These are phyloP conservation scores for Rhinoraja longicauda DNA, from an alignment of 2,797 vertebrate species.

Conservation along the genomic window DNA sequence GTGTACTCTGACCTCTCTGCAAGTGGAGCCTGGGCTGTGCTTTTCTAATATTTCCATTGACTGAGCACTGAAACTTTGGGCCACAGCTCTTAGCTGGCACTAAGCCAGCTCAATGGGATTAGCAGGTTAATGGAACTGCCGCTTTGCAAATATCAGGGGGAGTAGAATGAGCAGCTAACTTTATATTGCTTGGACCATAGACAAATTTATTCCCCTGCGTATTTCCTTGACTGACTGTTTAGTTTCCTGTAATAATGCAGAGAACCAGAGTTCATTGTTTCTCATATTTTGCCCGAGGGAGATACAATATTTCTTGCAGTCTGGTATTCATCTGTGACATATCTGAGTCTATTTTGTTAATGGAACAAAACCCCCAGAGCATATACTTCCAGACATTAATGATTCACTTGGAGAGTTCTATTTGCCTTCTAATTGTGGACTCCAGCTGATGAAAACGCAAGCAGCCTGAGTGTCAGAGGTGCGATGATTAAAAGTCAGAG, in stretches of 20 bases:
- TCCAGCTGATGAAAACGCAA: background rate
- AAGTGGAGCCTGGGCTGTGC: too few relatives aligned
- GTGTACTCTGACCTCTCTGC: too few relatives aligned
- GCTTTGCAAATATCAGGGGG: too few relatives aligned
- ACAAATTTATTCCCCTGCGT: background rate
- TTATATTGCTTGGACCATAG: background rate
- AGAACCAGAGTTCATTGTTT: background rate
- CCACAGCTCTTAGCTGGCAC: too few relatives aligned
- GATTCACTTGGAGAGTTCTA: background rate
- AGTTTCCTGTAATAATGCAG: background rate
- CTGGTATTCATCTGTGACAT: background rate
- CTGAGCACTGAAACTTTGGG: too few relatives aligned
- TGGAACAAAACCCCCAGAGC: background rate
- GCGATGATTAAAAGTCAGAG: background rate
- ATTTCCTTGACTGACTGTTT: background rate
- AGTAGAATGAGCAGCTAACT: too few relatives aligned
- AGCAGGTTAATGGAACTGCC: too few relatives aligned
- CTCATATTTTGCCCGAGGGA: background rate
- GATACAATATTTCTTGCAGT: background rate
- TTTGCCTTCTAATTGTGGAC: background rate
- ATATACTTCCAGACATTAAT: background rate
- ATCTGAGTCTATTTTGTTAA: background rate
- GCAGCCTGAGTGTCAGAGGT: background rate
- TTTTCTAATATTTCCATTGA: too few relatives aligned
- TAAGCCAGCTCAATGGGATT: too few relatives aligned